phyloP scores from a whole-genome alignment of 2,888 invertebrate genomes.

The Leucozona laternaria region DNA sequence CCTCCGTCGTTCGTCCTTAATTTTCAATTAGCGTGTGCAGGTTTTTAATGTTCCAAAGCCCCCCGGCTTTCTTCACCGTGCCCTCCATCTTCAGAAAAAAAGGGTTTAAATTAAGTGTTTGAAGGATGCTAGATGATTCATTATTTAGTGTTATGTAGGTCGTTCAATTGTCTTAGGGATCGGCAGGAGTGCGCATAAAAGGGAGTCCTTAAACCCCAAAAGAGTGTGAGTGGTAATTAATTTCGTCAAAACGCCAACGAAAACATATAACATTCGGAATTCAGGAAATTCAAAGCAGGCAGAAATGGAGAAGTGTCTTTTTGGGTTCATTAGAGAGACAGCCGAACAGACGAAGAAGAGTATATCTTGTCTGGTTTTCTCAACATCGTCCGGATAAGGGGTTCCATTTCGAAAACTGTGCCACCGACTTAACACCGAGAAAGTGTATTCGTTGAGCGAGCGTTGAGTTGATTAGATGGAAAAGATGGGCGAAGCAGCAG shows the following conservation, averaged over 20 bases:
- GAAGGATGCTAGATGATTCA: slow-evolving; percentile 63
- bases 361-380: neutral
- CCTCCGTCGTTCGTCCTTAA: slow-evolving; percentile 25
- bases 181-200: slow-evolving; percentile 18
- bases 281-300: slow-evolving; percentile 15
- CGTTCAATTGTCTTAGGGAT: slow-evolving; percentile 67
- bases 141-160: slow-evolving; percentile 71
- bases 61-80: neutral
- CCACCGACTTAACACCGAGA: slow-evolving; percentile 23
- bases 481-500: slow-evolving; percentile 18
- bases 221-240: slow-evolving; percentile 67
- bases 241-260: slow-evolving; percentile 60
- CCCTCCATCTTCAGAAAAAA: neutral
- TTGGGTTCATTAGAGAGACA: slow-evolving; percentile 52
- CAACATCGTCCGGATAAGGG: slow-evolving; percentile 25
- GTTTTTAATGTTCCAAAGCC: slow-evolving; percentile 31
- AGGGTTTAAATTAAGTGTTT: slow-evolving; percentile 33
- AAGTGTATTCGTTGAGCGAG: slow-evolving; percentile 28
- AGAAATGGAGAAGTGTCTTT: slow-evolving; percentile 53
- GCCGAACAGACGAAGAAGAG: slow-evolving; percentile 16
- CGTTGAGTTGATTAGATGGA: slow-evolving; percentile 66
- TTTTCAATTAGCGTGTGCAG: slow-evolving; percentile 70
- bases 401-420: slow-evolving; percentile 34
- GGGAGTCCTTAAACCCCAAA: slow-evolving; percentile 63
- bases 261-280: slow-evolving; percentile 39